These are phyloP conservation scores for Phytoseiulus persimilis DNA, from an alignment of 2,888 invertebrate species.

Conservation along the genomic window DNA sequence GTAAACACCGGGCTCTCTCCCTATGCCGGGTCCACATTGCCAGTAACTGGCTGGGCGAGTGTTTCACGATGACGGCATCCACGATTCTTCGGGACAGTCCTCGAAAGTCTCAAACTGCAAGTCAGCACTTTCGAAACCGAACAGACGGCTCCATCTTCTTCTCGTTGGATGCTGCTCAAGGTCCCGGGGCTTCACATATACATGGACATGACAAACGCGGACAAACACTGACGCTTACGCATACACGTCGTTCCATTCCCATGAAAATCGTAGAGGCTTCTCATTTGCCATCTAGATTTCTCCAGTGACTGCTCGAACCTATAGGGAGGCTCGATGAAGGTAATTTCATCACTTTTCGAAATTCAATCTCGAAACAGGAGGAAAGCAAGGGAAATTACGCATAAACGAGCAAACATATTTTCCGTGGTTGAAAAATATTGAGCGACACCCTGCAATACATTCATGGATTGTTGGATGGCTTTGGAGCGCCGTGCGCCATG, in stretches of 20 bases:
- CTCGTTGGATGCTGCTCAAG: neutral
- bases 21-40: neutral
- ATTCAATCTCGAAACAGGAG: neutral
- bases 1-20: neutral
- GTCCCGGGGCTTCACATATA: neutral
- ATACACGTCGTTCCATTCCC: neutral
- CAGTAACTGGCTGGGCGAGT: neutral
- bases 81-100: neutral
- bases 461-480: neutral
- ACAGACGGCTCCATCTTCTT: neutral
- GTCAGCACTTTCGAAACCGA: neutral
- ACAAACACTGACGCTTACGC: neutral
- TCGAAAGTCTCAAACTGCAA: neutral
- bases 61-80: neutral
- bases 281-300: neutral
- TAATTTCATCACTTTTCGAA: neutral
- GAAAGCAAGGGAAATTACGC: neutral
- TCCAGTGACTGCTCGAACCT: neutral
- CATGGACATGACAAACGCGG: neutral
- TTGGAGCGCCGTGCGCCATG: neutral
- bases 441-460: neutral
- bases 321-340: neutral
- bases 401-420: neutral
- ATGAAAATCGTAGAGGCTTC: neutral
- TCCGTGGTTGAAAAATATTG: neutral